Evolutionary conservation across 23 tunicate genomes (phyloP).

Genomic region (Corella eumyota): DNA sequence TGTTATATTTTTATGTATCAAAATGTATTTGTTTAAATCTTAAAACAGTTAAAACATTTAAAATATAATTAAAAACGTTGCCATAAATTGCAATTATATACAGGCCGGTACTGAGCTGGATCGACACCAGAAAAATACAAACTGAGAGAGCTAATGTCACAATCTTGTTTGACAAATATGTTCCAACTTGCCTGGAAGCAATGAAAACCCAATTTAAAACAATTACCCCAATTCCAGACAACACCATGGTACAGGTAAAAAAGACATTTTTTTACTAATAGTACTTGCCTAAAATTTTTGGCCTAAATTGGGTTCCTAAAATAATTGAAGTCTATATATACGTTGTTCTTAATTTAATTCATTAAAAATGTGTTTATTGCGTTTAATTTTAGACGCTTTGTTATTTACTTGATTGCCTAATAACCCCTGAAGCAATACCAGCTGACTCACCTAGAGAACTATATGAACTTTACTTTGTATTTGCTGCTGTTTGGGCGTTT

Average conservation of each 20-base stretch:
- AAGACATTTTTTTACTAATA: neutral
- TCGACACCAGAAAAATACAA: conserved; percentile 68
- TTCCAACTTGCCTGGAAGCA: conserved; percentile 85
- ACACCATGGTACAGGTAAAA: conserved; percentile 82
- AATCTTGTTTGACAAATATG: conserved; percentile 76
- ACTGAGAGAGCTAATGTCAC: conserved; percentile 87
- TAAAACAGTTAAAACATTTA: too few relatives aligned
- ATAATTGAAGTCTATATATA: neutral
- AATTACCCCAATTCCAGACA: conserved; percentile 81
- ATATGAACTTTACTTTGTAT: conserved; percentile 80
- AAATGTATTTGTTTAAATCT: too few relatives aligned
- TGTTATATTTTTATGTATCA: too few relatives aligned
- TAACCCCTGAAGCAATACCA: conserved; percentile 80
- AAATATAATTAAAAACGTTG: too few relatives aligned
- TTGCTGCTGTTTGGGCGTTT: conserved; percentile 96
- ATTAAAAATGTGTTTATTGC: neutral
- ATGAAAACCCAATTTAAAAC: conserved; percentile 75
- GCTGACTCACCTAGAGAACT: conserved; percentile 84
- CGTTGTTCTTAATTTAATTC: neutral
- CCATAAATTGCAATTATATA: too few relatives aligned
- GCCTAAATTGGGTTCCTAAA: neutral
- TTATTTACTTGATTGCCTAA: conserved; percentile 65
- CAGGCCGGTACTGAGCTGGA: conserved; percentile 93
- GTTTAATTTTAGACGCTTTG: conserved; percentile 81
- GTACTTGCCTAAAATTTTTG: neutral